These are phyloP conservation scores for Hippasteria phrygiana DNA, from an alignment of 53 echinoderm and acorn worm species.

Conservation along the genomic window DNA sequence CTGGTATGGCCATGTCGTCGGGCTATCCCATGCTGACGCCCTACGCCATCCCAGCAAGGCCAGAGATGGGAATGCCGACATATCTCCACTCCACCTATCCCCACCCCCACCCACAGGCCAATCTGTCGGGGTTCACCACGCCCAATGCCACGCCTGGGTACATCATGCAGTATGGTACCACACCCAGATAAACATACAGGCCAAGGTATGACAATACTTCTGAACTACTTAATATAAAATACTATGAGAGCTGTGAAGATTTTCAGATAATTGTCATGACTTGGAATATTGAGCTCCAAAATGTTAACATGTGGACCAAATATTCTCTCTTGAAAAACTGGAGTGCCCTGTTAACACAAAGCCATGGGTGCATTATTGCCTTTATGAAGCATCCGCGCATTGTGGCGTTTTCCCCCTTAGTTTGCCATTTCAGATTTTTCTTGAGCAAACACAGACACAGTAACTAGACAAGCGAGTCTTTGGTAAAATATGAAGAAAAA, in stretches of 20 bases:
- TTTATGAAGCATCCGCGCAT: too few relatives aligned
- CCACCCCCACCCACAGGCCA: constrained; percentile 58
- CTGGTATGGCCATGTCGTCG: constrained; percentile 65
- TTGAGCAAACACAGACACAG: background rate
- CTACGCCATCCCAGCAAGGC: constrained; percentile 49
- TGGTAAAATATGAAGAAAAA: too few relatives aligned
- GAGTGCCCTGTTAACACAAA: too few relatives aligned
- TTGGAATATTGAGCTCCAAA: too few relatives aligned
- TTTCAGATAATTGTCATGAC: too few relatives aligned
- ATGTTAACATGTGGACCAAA: too few relatives aligned
- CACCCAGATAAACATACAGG: constrained; percentile 69
- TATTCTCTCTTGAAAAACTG: too few relatives aligned
- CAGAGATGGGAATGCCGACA: constrained; percentile 54
- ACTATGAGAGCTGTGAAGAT: too few relatives aligned
- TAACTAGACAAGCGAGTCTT: too few relatives aligned
- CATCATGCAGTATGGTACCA: constrained; percentile 90
- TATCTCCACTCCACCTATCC: constrained; percentile 55
- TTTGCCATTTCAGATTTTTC: background rate
- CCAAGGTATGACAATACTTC: background rate
- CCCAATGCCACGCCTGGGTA: constrained; percentile 72
- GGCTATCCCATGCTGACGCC: constrained; percentile 34
- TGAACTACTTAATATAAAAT: too few relatives aligned
- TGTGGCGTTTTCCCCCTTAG: background rate
- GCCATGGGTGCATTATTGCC: too few relatives aligned
- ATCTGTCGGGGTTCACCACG: constrained; percentile 40